These are phyloP conservation scores for Phenganax stokvisi DNA, from an alignment of 92 coral and sea anemone species.

Conservation along the genomic window DNA sequence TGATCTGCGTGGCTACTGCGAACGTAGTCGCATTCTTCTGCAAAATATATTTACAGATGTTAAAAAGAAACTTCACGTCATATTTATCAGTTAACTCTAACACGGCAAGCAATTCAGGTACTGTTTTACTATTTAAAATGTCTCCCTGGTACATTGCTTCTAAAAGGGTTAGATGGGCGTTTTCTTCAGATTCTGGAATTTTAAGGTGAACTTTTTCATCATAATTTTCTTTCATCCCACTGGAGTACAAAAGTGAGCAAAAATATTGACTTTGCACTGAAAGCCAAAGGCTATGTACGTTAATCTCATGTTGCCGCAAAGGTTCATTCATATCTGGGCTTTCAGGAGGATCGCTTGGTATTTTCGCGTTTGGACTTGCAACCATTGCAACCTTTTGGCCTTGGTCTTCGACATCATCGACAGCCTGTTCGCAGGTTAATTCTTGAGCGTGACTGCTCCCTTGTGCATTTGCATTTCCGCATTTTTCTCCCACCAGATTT, in stretches of 20 bases:
- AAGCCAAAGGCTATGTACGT: neutral
- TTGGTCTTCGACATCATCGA: too few species aligned
- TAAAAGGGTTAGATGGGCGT: neutral
- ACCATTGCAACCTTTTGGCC: too few species aligned
- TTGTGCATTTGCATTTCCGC: too few species aligned
- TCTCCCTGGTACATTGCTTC: conserved; percentile 1
- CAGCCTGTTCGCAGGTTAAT: too few species aligned
- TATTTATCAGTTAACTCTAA: conserved; percentile 9
- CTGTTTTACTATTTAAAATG: neutral
- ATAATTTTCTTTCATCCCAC: conserved; percentile 1
- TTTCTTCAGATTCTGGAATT: conserved; percentile 3
- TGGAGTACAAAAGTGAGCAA: neutral
- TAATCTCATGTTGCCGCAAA: neutral
- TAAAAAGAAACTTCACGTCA: conserved; percentile 4
- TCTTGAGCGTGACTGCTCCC: too few species aligned
- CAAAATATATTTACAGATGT: neutral
- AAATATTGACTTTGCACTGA: conserved; percentile 1
- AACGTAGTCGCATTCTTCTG: neutral
- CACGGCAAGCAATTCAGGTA: neutral
- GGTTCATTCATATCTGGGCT: neutral
- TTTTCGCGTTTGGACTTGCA: neutral
- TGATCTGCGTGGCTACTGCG: neutral
- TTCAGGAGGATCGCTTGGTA: neutral
- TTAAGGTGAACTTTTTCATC: neutral
- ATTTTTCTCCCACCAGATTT: too few species aligned